Evolutionary conservation across 2,797 vertebrate genomes (phyloP).

Genomic region (Erethizon dorsatum): DNA sequence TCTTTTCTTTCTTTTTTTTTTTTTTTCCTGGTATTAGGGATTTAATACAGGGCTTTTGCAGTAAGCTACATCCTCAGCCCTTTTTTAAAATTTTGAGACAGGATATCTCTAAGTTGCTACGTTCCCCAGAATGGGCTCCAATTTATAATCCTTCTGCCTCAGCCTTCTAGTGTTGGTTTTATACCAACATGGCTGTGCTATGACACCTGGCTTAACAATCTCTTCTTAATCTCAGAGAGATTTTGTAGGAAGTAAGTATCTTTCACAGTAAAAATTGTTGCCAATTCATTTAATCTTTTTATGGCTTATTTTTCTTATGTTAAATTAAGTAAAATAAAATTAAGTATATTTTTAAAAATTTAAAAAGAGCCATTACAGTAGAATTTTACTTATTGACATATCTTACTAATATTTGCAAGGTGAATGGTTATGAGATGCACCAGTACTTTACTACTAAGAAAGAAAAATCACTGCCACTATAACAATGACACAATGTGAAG

Average conservation of each 20-base stretch:
- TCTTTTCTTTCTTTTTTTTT: background rate
- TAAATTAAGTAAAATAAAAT: slow-evolving; percentile 20
- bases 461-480: background rate
- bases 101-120: background rate
- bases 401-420: background rate
- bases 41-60: background rate
- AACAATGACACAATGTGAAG: background rate
- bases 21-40: background rate
- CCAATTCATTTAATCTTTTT: slow-evolving; percentile 4
- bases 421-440: background rate
- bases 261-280: background rate
- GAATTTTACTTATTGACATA: background rate
- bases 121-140: background rate
- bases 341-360: background rate
- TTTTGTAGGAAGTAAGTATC: slow-evolving; percentile 1
- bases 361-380: background rate
- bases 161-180: background rate
- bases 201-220: background rate
- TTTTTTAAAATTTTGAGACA: background rate
- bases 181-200: background rate
- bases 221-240: background rate
- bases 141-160: background rate
- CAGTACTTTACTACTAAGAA: background rate
- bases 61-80: background rate
- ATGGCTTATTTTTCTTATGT: slow-evolving; percentile 14